Percentiles rank a stretch among this genome's conserved stretches.
Evolutionary conservation across 2,888 invertebrate species (phyloP).

Genomic region (Amphipoea lucens): DNA sequence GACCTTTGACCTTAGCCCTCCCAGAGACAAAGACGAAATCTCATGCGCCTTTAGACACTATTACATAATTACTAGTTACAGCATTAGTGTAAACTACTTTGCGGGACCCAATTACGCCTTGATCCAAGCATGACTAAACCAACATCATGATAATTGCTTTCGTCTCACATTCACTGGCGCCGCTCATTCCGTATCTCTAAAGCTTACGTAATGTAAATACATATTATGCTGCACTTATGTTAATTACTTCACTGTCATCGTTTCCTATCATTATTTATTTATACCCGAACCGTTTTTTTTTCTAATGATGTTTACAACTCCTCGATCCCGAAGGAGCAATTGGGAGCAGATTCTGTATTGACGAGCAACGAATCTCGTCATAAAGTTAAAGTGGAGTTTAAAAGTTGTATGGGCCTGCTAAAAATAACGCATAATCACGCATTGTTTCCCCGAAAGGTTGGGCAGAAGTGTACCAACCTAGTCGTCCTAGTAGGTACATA

Average conservation of each 20-base stretch:
- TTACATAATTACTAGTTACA: slow-evolving; percentile 19
- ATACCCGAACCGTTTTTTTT: not conserved
- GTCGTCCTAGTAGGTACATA: not conserved
- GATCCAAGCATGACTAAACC: slow-evolving; percentile 23
- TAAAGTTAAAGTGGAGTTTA: not conserved
- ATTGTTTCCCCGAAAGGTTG: not conserved
- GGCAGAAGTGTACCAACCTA: not conserved
- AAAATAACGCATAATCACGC: not conserved
- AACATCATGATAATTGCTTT: slow-evolving; percentile 40
- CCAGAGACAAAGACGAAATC: not conserved
- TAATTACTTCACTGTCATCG: slow-evolving; percentile 25
- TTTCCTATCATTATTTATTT: not conserved
- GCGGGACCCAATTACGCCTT: slow-evolving; percentile 29
- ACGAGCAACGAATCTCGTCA: not conserved
- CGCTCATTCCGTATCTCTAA: slow-evolving; percentile 43
- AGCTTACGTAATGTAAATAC: slow-evolving; percentile 49
- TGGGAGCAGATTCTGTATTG: not conserved
- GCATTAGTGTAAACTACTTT: slow-evolving; percentile 28
- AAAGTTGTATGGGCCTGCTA: too few relatives aligned
- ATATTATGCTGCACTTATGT: slow-evolving; percentile 28
- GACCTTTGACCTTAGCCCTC: too few relatives aligned
- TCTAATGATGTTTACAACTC: not conserved
- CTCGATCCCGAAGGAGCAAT: not conserved
- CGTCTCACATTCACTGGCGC: slow-evolving; percentile 38
- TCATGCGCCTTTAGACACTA: not conserved